phyloP scores from a whole-genome alignment of 2,888 invertebrate genomes.

The Rhogogaster chlorosoma region DNA sequence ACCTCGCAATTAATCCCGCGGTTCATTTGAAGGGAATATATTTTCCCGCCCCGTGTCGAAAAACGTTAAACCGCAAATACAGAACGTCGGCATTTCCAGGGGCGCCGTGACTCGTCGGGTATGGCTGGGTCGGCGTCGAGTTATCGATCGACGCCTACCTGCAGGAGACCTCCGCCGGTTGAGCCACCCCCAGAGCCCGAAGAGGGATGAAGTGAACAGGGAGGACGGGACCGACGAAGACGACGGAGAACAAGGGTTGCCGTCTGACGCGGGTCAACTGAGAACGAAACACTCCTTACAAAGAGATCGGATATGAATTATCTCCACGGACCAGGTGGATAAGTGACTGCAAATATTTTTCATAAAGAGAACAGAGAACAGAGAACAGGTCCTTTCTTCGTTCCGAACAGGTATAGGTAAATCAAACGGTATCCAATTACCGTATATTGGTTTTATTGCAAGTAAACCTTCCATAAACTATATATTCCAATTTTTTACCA shows the following conservation, averaged over 20 bases:
- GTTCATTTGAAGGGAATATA: not conserved
- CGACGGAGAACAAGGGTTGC: conserved; percentile 21
- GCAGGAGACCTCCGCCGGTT: conserved; percentile 64
- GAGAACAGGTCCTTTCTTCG: not conserved
- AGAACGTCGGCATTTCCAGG: conserved; percentile 66
- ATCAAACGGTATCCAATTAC: not conserved
- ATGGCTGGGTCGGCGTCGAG: conserved; percentile 73
- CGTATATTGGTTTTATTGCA: not conserved
- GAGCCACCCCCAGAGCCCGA: conserved; percentile 41
- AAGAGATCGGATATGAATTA: not conserved
- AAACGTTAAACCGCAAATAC: conserved; percentile 35
- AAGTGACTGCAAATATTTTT: not conserved
- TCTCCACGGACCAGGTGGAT: not conserved
- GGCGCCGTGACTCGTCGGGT: conserved; percentile 66
- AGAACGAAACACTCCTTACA: not conserved
- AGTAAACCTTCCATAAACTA: not conserved
- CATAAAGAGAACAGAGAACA: too few species aligned
- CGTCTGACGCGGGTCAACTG: conserved; percentile 42
- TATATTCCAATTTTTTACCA: not conserved
- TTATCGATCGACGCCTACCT: conserved; percentile 75
- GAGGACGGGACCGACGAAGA: conserved; percentile 32
- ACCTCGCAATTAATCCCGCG: not conserved
- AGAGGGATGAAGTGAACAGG: conserved; percentile 24
- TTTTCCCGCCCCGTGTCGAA: not conserved
- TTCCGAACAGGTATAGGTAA: not conserved